Evolutionary conservation across 2,797 vertebrate genomes (phyloP), one percentile per base, ranked within the genome.

Genomic region (Nyctibius grandis): DNA sequence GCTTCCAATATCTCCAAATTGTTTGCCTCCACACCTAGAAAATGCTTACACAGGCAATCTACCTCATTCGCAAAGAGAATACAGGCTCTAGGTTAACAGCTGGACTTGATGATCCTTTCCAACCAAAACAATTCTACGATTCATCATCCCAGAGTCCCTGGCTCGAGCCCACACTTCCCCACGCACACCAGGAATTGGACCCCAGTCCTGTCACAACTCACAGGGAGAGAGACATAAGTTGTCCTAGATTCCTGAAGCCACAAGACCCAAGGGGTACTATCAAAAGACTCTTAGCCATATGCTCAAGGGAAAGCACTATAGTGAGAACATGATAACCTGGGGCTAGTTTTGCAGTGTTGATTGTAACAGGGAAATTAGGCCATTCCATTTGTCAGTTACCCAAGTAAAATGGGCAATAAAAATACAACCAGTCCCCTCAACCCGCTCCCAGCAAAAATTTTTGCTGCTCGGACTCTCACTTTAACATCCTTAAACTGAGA

Each of bases 111-210:
- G n/a, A n/a, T n/a, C n/a, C n/a, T n/a, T n/a, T n/a, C n/a, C n/a
- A n/a, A n/a, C n/a, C n/a, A n/a, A n/a, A n/a, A n/a, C n/a, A n/a
- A n/a, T n/a, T n/a, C n/a, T n/a, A n/a, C n/a, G n/a, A n/a, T n/a
- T 14, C 19, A 67, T 11, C 11, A 65, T 5, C 68, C 25, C 65
- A 70, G 73, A 77, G 31, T 6, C 22, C 65, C 51, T 48, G 31
- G 29, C 29, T 51, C 0, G 0, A 74, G 48, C 17, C 26, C 68
- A 38, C 12, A 9, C 5, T 29, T 67, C 28, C 25, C 64, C 45
- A 23, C 5, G 26, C 8, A 56, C 48, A 47, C 6, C 1, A 0
- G 16, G 28, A 85, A 80, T 2, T 26, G 9, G 14, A 59, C 4
- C 16, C 12, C 34, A 53, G 33, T 18, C 29, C 64, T 51, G 31